Base-by-base conservation (phyloP, 1,140 invertebrate genomes). In the Nasonia giraulti region DNA sequence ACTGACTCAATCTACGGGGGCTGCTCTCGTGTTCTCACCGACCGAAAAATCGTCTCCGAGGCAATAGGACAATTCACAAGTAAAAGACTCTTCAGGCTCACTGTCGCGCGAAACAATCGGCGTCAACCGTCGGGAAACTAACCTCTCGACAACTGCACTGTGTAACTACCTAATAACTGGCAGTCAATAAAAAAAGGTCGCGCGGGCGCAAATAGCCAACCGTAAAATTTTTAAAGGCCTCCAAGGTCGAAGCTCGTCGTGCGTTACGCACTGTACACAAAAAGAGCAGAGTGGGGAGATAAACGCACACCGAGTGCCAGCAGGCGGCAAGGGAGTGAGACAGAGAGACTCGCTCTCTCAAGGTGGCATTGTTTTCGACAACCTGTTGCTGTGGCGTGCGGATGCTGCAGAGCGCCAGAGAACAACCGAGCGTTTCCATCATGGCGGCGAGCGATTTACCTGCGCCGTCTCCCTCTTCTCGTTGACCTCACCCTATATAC, bases 401-500 rank as follows among this genome's bases (percentile, higher is more conserved):
- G 69, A 75, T 75, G 80, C 44, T 68, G 75, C 75, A 8, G 47
- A 17, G 14, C 11, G 37, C 37, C 14, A 74, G 47, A 50, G 12
- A 14, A 5, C 3, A 50, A 50, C 47, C 47, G 47, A 74, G 71
- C 12, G 14, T 80, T 81, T 85, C 37, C 83, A 85, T 85, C 83
- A 85, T 85, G 83, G 79, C 83, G 69, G 69, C 55, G 83, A 80
- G 69, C 71, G 83, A 85, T 85, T 79, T 85, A 76, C 71, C 77
- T 80, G 74, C 62, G 82, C 62, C 55, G 50, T 20, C 73, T 40
- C 17, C 20, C 8, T 7, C 10, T 1, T 27, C 33, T 12, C 17
- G 78, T 33, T 6, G 37, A 27, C 79, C 7, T 44, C 31, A 71
- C 31, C 27, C 79, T 27, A 55, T 20, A 31, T 73, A 73, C 27